Conservation (phyloP, 2,113 vertebrate species). For the Vidua chalybeata region DNA sequence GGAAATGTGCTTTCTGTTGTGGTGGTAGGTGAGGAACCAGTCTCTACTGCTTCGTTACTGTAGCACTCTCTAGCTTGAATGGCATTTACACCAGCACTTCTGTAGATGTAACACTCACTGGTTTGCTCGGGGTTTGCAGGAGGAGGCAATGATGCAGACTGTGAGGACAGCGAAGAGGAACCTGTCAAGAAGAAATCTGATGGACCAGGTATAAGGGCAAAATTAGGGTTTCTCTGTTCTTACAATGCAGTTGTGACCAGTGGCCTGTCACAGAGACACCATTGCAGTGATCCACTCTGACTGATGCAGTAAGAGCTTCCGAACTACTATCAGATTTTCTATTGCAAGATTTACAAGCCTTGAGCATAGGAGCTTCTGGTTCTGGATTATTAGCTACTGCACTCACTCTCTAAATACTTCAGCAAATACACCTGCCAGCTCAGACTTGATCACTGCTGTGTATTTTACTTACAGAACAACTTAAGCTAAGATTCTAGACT, state of each 20-base stretch:
- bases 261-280: not conserved
- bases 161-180: conserved; percentile 75
- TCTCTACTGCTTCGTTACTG: not conserved
- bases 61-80: not conserved
- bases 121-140: not conserved
- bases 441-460: not conserved
- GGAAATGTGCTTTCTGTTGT: not conserved
- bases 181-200: conserved; percentile 79
- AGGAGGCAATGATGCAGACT: conserved; percentile 71
- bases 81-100: not conserved
- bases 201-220: conserved; percentile 76
- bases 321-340: not conserved
- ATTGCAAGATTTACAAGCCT: not conserved
- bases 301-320: not conserved
- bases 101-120: not conserved
- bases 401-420: not conserved
- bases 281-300: not conserved
- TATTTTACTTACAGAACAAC: not conserved
- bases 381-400: not conserved
- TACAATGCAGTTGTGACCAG: not conserved
- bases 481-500: not conserved
- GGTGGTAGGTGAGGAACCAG: not conserved
- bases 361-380: not conserved
- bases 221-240: not conserved
- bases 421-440: not conserved